Percentiles rank a stretch among this genome's conserved stretches.
Conservation (phyloP, 2,113 vertebrate species). For the Orientallactaga bullata region DNA sequence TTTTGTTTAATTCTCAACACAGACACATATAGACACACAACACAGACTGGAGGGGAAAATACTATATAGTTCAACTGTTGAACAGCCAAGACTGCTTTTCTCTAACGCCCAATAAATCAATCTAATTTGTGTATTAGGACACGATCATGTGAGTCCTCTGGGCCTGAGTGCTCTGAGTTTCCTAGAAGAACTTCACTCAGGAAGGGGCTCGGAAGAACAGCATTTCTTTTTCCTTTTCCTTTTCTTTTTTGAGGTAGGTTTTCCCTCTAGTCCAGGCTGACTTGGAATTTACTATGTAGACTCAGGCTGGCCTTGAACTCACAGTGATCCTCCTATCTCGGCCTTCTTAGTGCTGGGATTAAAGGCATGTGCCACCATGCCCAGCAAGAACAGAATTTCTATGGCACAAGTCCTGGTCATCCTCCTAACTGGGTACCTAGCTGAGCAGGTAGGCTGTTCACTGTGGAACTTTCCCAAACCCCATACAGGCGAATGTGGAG, state of each 20-base stretch:
- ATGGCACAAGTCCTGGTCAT: not conserved
- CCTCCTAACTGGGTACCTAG: not conserved
- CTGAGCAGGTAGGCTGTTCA: not conserved
- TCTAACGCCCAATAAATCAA: not conserved
- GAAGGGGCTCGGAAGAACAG: not conserved
- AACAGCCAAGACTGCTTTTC: not conserved
- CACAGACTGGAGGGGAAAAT: no score
- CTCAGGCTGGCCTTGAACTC: no score
- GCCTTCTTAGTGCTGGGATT: no score
- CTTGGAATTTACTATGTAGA: no score
- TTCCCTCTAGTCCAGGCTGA: no score
- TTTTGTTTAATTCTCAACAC: conserved; percentile 1
- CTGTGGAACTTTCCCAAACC: not conserved
- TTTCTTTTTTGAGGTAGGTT: no score
- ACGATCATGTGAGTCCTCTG: not conserved
- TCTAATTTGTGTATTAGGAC: not conserved
- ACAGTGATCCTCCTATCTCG: no score
- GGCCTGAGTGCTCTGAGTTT: no score
- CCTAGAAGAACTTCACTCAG: not conserved
- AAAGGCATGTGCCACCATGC: no score
- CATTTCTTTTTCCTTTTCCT: not conserved
- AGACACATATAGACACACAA: not conserved
- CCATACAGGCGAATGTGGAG: not conserved
- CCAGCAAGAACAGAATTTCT: no score
- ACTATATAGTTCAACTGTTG: not conserved